phyloP scores from a whole-genome alignment of 2,797 vertebrate species.

The Xyrichtys novacula region DNA sequence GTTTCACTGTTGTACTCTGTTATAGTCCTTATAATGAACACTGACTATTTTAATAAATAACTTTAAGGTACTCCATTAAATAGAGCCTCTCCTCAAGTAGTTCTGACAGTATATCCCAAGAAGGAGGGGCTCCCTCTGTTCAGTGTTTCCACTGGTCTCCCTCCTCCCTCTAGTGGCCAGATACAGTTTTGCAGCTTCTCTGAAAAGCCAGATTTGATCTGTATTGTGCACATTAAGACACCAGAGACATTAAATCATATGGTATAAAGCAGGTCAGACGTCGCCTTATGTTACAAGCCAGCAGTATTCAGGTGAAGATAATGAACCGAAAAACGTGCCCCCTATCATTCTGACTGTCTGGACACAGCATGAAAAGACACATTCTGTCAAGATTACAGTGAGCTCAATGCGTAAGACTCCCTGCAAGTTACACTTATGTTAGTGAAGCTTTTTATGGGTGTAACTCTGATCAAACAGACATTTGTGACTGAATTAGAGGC shows the following conservation, averaged over 20 bases:
- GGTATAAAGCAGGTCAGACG: not conserved
- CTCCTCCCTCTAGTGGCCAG: slow-evolving; percentile 72
- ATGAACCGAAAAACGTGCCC: not conserved
- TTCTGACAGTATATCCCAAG: slow-evolving; percentile 11
- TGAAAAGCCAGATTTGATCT: not conserved
- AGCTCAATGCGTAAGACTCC: slow-evolving; percentile 4
- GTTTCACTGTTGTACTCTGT: not conserved
- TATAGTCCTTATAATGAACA: slow-evolving; percentile 2
- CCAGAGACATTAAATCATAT: too few species aligned
- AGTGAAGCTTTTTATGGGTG: slow-evolving; percentile 15
- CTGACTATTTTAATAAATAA: not conserved
- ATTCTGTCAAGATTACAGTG: not conserved
- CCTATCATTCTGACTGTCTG: not conserved
- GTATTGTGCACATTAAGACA: not conserved
- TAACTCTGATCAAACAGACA: slow-evolving; percentile 27
- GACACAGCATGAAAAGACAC: not conserved
- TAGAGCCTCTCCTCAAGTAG: slow-evolving; percentile 4
- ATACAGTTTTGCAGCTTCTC: slow-evolving; percentile 53
- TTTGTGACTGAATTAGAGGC: slow-evolving; percentile 37
- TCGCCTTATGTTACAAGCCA: not conserved
- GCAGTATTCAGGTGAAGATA: slow-evolving; percentile 5
- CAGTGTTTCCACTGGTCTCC: slow-evolving; percentile 12
- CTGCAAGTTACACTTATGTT: slow-evolving; percentile 18
- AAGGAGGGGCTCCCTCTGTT: slow-evolving; percentile 1
- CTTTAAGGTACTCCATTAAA: not conserved